Percentiles rank a stretch among this genome's conserved stretches.
These are phyloP conservation scores for Phoebastria nigripes DNA, from an alignment of 2,797 vertebrate genomes.

Conservation along the genomic window DNA sequence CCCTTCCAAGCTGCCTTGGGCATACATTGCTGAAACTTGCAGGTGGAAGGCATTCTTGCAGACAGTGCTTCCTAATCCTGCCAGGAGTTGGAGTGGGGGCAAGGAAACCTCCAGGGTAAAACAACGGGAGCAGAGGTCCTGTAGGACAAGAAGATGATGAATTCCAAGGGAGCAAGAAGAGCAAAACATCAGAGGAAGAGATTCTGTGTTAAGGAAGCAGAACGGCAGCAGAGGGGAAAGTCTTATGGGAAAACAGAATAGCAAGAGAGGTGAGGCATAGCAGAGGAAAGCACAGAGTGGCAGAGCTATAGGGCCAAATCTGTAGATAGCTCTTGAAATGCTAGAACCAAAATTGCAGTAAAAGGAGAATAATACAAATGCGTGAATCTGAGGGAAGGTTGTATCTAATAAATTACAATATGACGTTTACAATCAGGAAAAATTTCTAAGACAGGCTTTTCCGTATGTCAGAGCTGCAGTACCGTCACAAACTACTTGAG, in stretches of 20 bases:
- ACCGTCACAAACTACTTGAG: background rate
- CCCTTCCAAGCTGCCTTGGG: conserved; percentile 3
- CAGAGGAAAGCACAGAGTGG: background rate
- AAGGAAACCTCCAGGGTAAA: conserved; percentile 21
- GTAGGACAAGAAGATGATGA: conserved; percentile 46
- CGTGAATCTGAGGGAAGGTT: background rate
- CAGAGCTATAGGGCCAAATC: background rate
- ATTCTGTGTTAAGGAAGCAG: conserved; percentile 36
- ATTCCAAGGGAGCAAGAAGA: conserved; percentile 39
- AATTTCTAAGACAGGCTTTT: background rate
- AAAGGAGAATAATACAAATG: background rate
- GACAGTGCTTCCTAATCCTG: conserved; percentile 24
- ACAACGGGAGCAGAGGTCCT: conserved; percentile 38
- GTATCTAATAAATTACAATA: background rate
- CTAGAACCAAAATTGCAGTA: background rate
- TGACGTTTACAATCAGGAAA: background rate
- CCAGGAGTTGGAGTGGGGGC: background rate
- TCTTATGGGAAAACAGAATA: background rate
- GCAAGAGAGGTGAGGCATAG: conserved; percentile 22
- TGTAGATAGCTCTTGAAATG: background rate
- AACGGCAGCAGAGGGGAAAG: background rate
- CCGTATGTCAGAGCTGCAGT: background rate
- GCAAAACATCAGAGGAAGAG: conserved; percentile 22
- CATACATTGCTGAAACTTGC: background rate
- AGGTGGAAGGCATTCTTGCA: conserved; percentile 46